phyloP scores from a whole-genome alignment of 2,888 invertebrate genomes.

The Spisula solida region DNA sequence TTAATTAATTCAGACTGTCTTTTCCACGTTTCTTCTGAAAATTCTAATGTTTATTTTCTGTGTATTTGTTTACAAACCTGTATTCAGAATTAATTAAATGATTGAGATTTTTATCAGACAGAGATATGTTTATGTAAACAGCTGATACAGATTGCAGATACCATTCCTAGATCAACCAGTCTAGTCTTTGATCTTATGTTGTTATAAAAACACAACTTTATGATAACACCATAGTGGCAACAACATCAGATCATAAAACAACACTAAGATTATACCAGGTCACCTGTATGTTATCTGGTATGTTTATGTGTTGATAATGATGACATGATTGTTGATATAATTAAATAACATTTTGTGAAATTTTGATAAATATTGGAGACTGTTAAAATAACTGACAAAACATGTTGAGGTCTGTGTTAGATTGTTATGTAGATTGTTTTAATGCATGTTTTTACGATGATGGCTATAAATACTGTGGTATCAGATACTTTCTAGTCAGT shows the following conservation, averaged over 20 bases:
- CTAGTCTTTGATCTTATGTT: neutral
- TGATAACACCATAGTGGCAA: conserved; percentile 23
- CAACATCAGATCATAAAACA: conserved; percentile 5
- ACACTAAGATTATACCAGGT: no score
- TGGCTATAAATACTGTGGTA: neutral
- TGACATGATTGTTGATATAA: conserved; percentile 14
- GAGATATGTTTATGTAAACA: neutral
- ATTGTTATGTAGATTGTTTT: neutral
- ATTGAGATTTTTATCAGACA: neutral
- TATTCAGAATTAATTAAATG: neutral
- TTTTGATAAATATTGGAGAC: conserved; percentile 26
- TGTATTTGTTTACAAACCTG: no score
- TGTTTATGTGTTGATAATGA: neutral
- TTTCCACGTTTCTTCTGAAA: no score
- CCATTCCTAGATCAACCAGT: neutral
- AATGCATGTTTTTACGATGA: conserved; percentile 6
- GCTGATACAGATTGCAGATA: neutral
- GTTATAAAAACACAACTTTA: conserved; percentile 29
- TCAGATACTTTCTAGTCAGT: neutral
- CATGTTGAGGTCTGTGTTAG: neutral
- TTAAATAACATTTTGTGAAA: conserved; percentile 15
- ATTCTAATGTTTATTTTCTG: no score
- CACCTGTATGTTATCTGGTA: conserved; percentile 12
- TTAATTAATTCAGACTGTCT: no score
- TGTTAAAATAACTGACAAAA: neutral